Evolutionary conservation across 2,888 invertebrate genomes (phyloP).

Genomic region (Phyllotreta striolata): DNA sequence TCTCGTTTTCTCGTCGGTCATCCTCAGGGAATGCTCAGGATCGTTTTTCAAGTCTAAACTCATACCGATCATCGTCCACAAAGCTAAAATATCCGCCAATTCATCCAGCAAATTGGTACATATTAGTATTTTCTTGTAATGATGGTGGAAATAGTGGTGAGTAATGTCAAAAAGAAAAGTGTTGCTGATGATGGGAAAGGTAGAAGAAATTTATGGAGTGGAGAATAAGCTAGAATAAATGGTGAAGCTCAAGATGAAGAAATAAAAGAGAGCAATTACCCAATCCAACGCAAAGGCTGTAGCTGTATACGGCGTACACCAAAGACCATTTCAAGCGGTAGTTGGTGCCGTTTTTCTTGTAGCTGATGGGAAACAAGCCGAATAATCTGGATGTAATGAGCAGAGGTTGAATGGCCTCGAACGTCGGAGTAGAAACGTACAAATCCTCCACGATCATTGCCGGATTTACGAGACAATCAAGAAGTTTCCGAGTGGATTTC

Average conservation of each 20-base stretch:
- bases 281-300: constrained; percentile 40
- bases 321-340: constrained; percentile 44
- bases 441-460: constrained; percentile 33
- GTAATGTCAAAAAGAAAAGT: no score
- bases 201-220: no score
- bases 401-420: constrained; percentile 42
- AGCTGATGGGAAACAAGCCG: constrained; percentile 47
- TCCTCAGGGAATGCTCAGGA: constrained; percentile 41
- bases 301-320: constrained; percentile 45
- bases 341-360: constrained; percentile 35
- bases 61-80: constrained; percentile 42
- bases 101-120: no score
- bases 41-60: constrained; percentile 45
- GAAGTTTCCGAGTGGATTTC: no score
- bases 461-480: no score
- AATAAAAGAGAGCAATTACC: constrained; percentile 37
- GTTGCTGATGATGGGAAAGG: no score
- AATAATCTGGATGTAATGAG: constrained; percentile 41
- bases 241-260: no score
- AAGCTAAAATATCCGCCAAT: constrained; percentile 35
- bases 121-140: no score
- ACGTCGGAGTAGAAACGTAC: constrained; percentile 31
- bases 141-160: no score
- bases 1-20: constrained; percentile 44
- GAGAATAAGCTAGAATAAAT: no score